Evolutionary conservation across 2,113 vertebrate species (phyloP).

Genomic region (Regulus satrapa): DNA sequence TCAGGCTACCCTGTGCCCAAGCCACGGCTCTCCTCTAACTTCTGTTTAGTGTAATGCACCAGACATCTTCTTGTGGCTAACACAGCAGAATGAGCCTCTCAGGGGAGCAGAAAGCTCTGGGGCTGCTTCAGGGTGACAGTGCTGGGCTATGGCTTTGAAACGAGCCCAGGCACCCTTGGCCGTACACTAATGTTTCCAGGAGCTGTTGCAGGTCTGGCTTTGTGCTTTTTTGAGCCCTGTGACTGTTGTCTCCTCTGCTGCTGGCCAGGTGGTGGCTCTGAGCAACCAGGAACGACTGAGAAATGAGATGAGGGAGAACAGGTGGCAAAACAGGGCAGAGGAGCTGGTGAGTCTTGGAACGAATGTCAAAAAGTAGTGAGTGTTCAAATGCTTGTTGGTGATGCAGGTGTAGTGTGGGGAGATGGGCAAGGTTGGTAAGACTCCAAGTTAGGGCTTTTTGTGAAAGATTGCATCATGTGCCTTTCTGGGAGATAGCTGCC

Average conservation of each 20-base stretch:
- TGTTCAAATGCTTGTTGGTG: not conserved
- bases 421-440: not conserved
- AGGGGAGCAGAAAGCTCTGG: not conserved
- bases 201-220: not conserved
- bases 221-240: not conserved
- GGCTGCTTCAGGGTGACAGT: not conserved
- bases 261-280: conserved; percentile 61
- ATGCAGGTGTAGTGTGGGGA: not conserved
- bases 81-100: not conserved
- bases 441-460: not conserved
- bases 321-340: not conserved
- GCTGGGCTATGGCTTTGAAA: not conserved
- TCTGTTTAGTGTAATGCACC: not conserved
- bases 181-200: not conserved
- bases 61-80: not conserved
- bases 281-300: not conserved
- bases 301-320: not conserved
- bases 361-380: not conserved
- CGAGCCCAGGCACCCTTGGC: not conserved
- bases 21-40: not conserved
- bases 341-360: not conserved
- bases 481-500: not conserved
- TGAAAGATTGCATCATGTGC: not conserved
- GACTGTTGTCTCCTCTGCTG: conserved; percentile 8
- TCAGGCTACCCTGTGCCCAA: not conserved